Base-by-base conservation (phyloP, 2,113 vertebrate genomes). In the Trochalopteron elliotii region DNA sequence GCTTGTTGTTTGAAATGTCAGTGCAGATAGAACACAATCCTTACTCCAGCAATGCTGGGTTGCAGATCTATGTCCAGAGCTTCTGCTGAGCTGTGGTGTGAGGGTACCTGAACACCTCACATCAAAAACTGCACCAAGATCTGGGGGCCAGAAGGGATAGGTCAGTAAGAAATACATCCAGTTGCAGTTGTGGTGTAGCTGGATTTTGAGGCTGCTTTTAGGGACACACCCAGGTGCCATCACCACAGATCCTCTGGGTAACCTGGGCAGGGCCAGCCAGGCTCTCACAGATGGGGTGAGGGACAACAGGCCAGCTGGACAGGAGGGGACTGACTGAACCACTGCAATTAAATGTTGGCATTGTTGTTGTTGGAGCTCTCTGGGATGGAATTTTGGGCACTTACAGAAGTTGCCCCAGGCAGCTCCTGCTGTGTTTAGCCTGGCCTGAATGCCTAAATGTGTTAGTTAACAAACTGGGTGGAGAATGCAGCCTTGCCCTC, bases 361-460 rank as follows among this genome's bases (percentile, higher is more conserved):
- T 57, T 45, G 59, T 7, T 61, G 50, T 21, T 50, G 30, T 1
- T n/a, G 67, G 30, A 91, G 28, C 59, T 90, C 39, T 59, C 61
- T 47, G 90, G 88, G 88, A 65, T 0, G 2, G 55, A 65, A 47
- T 80, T 92, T 56, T 86, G 90, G 79, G 74, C 68, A 45, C 55
- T 35, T 65, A 63, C 24, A 79, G 82, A 80, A 85, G 63, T 65
- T 61, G 82, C 80, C 52, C 16, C 81, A 78, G 87, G 91, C 83
- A 94, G 35, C 69, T 91, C 64, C 82, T 90, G 75, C 68, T 92
- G 85, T 65, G 50, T 49, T 68, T 35, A 88, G 44, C 52, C 52
- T 7, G 11, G 16, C 15, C 20, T 45, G 74, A 85, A 74, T 65
- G 50, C 25, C 79, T 76, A 44, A 85, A 64, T 8, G 16, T 25